Base-by-base conservation (phyloP, 2,888 invertebrate genomes). In the Agelastica alni region DNA sequence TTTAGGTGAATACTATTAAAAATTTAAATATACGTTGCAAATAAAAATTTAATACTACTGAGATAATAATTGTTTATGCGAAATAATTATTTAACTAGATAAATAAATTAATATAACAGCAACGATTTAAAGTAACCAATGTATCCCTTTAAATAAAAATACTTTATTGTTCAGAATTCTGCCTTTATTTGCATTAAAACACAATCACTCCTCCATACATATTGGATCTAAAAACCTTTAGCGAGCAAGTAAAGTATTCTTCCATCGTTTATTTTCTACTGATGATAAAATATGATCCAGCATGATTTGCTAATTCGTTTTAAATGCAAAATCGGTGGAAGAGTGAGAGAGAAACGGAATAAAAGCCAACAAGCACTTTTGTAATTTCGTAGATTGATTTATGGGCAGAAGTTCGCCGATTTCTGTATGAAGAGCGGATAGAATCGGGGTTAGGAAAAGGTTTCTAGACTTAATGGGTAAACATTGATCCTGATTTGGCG, bases 231-330 rank as follows among this genome's bases (percentile, higher is more conserved):
- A 9, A 26, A 9, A 26, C 26, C 26, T 26, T 26, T 17, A 31
- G 18, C 18, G 30, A 42, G 37, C 26, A 12, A 10, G 20, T 41
- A 48, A 36, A 41, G 41, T 22, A 39, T 53, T 39, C 34, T 26
- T 48, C 34, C 22, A 14, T 41, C 42, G 47, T 49, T 49, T 53
- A 59, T 59, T 49, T 44, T 49, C 48, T 45, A 47, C 32, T 41
- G 36, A 46, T 46, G 37, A 53, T 63, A 56, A 65, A 65, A 62
- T 65, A 65, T 64, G 60, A 62, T 54, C 53, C 47, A 59, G 51
- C 45, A 61, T 65, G 65, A 65, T 61, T 63, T 55, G 65, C 62
- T 59, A 59, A 62, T 62, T 61, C 55, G 48, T 57, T 57, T 57
- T 52, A 49, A 56, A 61, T 58, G 57, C 61, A 61, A 47, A 61